Conservation (phyloP, 2,113 vertebrate species). For the Lutjanus erythropterus region DNA sequence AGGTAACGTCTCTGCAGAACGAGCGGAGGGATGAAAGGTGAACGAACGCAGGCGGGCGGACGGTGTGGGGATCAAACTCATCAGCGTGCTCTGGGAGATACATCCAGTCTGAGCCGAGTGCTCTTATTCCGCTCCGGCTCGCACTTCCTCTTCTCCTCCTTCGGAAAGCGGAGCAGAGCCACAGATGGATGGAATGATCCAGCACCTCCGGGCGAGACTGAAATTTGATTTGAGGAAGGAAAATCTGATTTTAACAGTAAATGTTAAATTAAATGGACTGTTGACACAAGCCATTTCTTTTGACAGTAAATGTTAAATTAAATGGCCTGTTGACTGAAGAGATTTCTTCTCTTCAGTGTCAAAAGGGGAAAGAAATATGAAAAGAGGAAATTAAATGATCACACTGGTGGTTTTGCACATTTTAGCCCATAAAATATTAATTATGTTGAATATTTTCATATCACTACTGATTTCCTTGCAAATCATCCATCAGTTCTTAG, state of each 20-base stretch:
- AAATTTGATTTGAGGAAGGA: slow-evolving; percentile 13
- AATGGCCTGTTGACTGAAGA: slow-evolving; percentile 8
- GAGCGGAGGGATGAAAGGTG: slow-evolving; percentile 32
- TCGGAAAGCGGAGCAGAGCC: neutral
- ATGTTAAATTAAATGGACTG: slow-evolving; percentile 5
- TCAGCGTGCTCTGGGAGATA: slow-evolving; percentile 45
- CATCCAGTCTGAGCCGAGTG: slow-evolving; percentile 12
- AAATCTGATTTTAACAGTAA: neutral
- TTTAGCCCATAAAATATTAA: neutral
- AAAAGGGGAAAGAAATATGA: neutral
- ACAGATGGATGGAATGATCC: neutral
- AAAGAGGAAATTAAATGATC: neutral
- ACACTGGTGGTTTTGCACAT: neutral
- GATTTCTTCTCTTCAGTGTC: slow-evolving; percentile 5
- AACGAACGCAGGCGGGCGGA: slow-evolving; percentile 1
- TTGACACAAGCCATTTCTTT: slow-evolving; percentile 1
- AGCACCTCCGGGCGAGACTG: neutral
- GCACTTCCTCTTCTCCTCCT: neutral
- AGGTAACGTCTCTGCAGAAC: slow-evolving; percentile 51
- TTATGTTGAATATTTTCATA: too few species aligned
- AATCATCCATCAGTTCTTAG: neutral
- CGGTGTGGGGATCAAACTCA: slow-evolving; percentile 66
- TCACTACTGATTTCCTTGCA: neutral
- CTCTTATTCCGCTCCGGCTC: neutral
- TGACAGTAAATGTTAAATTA: neutral